Evolutionary conservation across 2,113 vertebrate genomes (phyloP).

Genomic region (Aegotheles bennettii): DNA sequence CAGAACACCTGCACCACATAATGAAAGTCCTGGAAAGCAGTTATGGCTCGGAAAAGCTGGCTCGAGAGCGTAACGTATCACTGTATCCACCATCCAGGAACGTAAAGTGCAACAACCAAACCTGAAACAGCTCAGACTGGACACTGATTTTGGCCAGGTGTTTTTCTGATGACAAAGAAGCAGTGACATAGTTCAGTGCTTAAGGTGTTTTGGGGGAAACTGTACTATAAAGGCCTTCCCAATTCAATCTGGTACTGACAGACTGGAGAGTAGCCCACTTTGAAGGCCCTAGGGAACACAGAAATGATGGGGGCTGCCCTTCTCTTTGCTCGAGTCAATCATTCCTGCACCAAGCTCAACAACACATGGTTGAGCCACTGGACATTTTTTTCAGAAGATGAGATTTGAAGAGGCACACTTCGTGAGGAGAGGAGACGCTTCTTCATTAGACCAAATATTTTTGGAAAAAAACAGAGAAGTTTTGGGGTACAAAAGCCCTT

Average conservation of each 20-base stretch:
- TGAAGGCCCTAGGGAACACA: neutral
- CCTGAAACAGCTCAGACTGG: neutral
- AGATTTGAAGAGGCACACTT: neutral
- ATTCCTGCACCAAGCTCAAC: neutral
- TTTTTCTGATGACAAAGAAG: neutral
- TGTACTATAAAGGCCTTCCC: neutral
- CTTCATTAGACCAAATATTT: neutral
- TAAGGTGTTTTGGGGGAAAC: neutral
- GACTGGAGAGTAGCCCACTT: accelerated
- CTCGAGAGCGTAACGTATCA: neutral
- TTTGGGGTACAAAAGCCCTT: neutral
- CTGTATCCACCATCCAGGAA: neutral
- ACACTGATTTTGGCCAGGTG: neutral
- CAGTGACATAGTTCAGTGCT: neutral
- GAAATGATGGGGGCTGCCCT: neutral
- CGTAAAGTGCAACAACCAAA: neutral
- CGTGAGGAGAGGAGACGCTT: neutral
- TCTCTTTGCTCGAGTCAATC: neutral
- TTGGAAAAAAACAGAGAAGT: neutral
- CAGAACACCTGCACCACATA: constrained; percentile 70
- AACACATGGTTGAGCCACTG: neutral
- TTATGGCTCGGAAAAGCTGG: constrained; percentile 60
- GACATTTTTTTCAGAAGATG: neutral
- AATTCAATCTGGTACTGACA: neutral
- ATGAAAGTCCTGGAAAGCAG: constrained; percentile 67